Evolutionary conservation across 1,140 invertebrate genomes (phyloP), one percentile per base, ranked within the genome.

Genomic region (Drosophila equinoxialis): DNA sequence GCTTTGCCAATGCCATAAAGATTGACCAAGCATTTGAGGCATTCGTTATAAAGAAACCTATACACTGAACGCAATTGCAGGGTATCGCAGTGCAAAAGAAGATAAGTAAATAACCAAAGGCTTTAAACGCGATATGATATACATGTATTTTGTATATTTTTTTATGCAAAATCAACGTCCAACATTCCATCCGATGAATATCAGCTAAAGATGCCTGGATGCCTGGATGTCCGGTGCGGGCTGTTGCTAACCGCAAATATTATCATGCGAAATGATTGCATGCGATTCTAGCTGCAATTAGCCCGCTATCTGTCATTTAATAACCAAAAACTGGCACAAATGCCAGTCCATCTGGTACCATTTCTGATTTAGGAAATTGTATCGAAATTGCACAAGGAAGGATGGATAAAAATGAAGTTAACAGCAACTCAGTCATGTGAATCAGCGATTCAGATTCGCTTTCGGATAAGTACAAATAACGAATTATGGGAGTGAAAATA

Each of bases 381-480:
- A 20, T 23, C 48, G 11, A 17, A 35, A 58, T 58, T 13, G 30
- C 33, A 58, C 30, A 59, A 13, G 37, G 41, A n/a, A 58, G 8
- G 17, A 60, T 17, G 23, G 39, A 42, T 62, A 30, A 45, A 62
- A 62, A 62, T 42, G n/a, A 51, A 11, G 30, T 48, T 64, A 64
- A 64, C 61, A 64, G 26, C 61, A 51, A 45, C 14, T 30, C 61
- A 33, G n/a, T 64, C 61, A 64, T 45, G 61, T 51, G 61, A 48
- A 45, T 48, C 61, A 30, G n/a, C 42, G 26, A 17, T 51, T 64
- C 61, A 33, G 61, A 30, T 64, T 64, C 61, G 42, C 61, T 33
- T 33, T 61, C 41, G n/a, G 61, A 63, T 63, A 63, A 63, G 23
- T 48, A 64, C 45, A 48, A 42, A 64, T 51, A 64, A 64, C 61